phyloP scores from a whole-genome alignment of 1,140 invertebrate genomes.

The Sycophaga agraensis region DNA sequence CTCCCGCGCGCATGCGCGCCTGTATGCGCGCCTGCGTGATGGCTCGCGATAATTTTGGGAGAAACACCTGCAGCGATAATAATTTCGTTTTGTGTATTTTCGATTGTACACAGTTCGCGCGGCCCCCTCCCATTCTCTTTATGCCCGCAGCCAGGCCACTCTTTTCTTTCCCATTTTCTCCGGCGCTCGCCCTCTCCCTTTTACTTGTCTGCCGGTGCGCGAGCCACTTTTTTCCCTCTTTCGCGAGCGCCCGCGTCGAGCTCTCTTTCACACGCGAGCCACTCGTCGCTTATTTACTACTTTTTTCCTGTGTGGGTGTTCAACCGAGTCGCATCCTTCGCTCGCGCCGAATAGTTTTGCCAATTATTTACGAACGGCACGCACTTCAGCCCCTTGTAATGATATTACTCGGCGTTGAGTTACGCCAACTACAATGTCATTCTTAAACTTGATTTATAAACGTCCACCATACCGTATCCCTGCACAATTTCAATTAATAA shows the following conservation, averaged over 20 bases:
- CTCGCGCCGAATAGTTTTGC: too few relatives aligned
- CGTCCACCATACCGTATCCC: too few relatives aligned
- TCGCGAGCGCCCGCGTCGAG: background rate
- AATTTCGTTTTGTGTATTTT: constrained; percentile 25
- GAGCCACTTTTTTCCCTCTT: background rate
- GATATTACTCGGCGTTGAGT: too few relatives aligned
- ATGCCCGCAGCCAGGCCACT: too few relatives aligned
- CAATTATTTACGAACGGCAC: too few relatives aligned
- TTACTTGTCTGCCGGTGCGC: background rate
- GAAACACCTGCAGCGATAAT: constrained; percentile 23
- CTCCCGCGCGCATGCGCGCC: background rate
- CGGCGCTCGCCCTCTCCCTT: background rate
- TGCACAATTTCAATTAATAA: too few relatives aligned
- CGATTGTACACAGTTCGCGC: background rate
- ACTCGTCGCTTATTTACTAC: too few relatives aligned
- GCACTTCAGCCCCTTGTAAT: too few relatives aligned
- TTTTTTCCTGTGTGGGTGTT: too few relatives aligned
- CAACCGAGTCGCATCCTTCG: too few relatives aligned
- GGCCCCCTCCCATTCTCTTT: background rate
- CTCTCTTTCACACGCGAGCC: background rate
- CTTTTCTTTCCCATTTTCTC: background rate
- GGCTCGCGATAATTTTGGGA: constrained; percentile 12
- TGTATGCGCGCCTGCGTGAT: background rate
- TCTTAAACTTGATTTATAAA: too few relatives aligned
- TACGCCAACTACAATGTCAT: too few relatives aligned